A percentile compares a stretch with the other conserved stretches of the same genome.
These are phyloP conservation scores for Hestina assimilis DNA, from an alignment of 1,140 invertebrate species.

Conservation along the genomic window DNA sequence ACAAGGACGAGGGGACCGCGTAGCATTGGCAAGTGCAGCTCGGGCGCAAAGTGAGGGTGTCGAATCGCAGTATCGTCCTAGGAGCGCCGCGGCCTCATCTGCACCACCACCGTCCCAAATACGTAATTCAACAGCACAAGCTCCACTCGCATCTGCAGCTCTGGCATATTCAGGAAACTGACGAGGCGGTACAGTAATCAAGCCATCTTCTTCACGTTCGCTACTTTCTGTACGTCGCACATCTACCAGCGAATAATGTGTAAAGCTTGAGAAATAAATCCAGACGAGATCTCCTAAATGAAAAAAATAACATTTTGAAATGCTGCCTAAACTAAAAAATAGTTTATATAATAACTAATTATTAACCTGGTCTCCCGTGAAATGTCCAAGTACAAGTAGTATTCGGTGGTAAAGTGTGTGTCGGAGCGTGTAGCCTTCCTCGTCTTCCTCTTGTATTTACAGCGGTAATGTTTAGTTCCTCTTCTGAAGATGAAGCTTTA, in stretches of 20 bases:
- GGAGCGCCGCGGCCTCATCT: constrained; percentile 43
- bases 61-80: constrained; percentile 86
- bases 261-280: constrained; percentile 92
- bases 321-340: neutral
- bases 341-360: neutral
- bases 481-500: constrained; percentile 80
- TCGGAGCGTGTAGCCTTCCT: constrained; percentile 84
- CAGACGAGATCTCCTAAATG: constrained; percentile 86
- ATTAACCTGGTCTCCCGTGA: constrained; percentile 81
- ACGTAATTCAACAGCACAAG: constrained; percentile 80
- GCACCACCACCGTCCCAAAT: constrained; percentile 81
- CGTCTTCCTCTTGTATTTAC: constrained; percentile 51
- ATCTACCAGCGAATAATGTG: constrained; percentile 83
- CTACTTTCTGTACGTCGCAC: constrained; percentile 63
- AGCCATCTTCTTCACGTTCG: constrained; percentile 51
- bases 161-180: constrained; percentile 25
- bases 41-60: constrained; percentile 90
- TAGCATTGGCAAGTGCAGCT: constrained; percentile 86
- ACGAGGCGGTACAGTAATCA: constrained; percentile 23
- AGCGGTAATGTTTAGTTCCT: constrained; percentile 68
- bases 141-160: constrained; percentile 33
- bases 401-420: constrained; percentile 90
- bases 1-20: constrained; percentile 87
- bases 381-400: constrained; percentile 93
- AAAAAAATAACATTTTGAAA: neutral